Conservation (phyloP, 1,140 invertebrate species). For the Polypedilum pembai region DNA sequence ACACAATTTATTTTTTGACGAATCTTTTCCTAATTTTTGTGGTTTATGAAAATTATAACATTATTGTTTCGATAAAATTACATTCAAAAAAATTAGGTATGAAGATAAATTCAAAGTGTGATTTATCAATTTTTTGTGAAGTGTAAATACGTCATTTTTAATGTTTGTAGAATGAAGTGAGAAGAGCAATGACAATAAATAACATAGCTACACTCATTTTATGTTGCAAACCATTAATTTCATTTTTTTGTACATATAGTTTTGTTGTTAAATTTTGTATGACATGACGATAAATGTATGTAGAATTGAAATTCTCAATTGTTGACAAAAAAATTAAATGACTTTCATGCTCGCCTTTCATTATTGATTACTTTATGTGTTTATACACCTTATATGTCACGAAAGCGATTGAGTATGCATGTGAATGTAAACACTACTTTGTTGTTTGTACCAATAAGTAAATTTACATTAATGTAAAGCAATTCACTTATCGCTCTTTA, state of each 20-base stretch:
- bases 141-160: neutral
- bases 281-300: neutral
- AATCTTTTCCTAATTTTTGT: too few species aligned
- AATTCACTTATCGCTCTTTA: neutral
- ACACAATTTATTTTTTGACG: too few species aligned
- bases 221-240: constrained; percentile 2
- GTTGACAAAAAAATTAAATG: constrained; percentile 8
- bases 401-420: neutral
- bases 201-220: neutral
- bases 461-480: neutral
- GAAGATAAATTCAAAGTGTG: too few species aligned
- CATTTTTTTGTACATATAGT: too few species aligned
- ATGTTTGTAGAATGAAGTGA: neutral
- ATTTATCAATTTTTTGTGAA: too few species aligned
- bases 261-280: neutral
- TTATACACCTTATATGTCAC: neutral
- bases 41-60: too few species aligned
- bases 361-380: neutral
- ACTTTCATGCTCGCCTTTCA: neutral
- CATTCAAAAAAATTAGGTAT: too few species aligned
- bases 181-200: constrained; percentile 1
- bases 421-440: too few species aligned
- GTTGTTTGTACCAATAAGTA: too few species aligned
- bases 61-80: too few species aligned
- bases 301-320: neutral